phyloP scores from a whole-genome alignment of 2,888 invertebrate species.

The Caenorhabditis macrosperma region DNA sequence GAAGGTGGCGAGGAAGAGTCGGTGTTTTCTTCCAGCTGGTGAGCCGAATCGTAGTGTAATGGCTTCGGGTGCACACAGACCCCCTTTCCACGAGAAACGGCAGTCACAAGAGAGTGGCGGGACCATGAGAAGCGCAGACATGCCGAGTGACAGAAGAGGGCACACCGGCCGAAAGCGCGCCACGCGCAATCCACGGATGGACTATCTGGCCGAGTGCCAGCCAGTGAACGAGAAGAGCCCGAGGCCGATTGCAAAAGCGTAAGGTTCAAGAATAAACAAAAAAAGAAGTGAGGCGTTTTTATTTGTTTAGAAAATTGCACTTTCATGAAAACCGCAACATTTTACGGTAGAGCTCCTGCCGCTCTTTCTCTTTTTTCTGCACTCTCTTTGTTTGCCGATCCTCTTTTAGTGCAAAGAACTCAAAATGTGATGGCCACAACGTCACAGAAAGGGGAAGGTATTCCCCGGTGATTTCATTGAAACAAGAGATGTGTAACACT shows the following conservation, averaged over 20 bases:
- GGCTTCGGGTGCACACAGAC: slow-evolving; percentile 43
- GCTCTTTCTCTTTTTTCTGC: slow-evolving; percentile 17
- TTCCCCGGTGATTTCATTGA: background rate
- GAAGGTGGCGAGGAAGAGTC: slow-evolving; percentile 12
- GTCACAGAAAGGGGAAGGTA: background rate
- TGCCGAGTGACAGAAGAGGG: slow-evolving; percentile 26
- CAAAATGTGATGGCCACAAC: background rate
- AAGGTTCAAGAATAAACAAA: slow-evolving; percentile 43
- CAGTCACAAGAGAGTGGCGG: slow-evolving; percentile 26
- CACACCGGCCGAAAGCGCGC: slow-evolving; percentile 16
- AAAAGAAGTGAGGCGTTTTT: slow-evolving; percentile 25
- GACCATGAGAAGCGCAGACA: slow-evolving; percentile 49
- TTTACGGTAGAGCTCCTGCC: slow-evolving; percentile 21
- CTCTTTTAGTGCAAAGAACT: slow-evolving; percentile 14
- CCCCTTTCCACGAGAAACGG: slow-evolving; percentile 11
- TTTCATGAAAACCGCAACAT: slow-evolving; percentile 55
- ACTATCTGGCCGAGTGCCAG: slow-evolving; percentile 34
- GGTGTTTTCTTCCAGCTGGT: slow-evolving; percentile 51
- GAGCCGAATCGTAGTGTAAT: slow-evolving; percentile 50
- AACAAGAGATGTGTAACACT: background rate
- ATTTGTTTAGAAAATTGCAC: slow-evolving; percentile 46
- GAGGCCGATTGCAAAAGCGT: slow-evolving; percentile 10
- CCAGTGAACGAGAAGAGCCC: slow-evolving; percentile 12
- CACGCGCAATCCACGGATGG: background rate
- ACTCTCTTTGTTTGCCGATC: slow-evolving; percentile 8